Percentiles rank a stretch among this genome's conserved stretches.
These are phyloP conservation scores for Crypturellus undulatus DNA, from an alignment of 2,113 vertebrate species.

Conservation along the genomic window DNA sequence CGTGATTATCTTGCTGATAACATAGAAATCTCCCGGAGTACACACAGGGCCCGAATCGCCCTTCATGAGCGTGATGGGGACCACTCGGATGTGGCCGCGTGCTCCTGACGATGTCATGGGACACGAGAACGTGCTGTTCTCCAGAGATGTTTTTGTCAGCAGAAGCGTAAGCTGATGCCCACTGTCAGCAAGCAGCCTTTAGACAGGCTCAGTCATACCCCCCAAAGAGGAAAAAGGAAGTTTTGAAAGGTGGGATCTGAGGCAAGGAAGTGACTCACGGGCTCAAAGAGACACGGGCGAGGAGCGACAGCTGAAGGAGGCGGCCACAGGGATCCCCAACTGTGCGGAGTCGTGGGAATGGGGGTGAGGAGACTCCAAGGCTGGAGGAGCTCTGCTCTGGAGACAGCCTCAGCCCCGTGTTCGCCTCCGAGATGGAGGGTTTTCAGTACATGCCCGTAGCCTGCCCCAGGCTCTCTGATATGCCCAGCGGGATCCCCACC, in stretches of 20 bases:
- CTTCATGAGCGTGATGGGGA: fast-evolving
- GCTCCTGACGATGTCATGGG: neutral
- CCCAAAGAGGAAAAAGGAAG: constrained; percentile 58
- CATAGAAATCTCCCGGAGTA: neutral
- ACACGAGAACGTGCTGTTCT: neutral
- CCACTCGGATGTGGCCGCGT: fast-evolving
- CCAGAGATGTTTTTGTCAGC: neutral
- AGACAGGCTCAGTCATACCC: neutral
- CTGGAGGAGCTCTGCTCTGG: neutral
- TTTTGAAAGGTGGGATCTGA: constrained; percentile 71
- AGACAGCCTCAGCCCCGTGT: neutral
- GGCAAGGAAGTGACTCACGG: constrained; percentile 59
- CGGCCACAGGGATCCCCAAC: constrained; percentile 27
- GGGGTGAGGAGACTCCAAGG: constrained; percentile 24
- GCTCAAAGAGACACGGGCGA: constrained; percentile 57
- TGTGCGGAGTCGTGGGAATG: constrained; percentile 59
- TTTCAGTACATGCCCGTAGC: neutral
- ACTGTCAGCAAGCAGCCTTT: neutral
- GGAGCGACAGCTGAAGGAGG: neutral
- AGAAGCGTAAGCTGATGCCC: neutral
- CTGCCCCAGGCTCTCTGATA: fast-evolving
- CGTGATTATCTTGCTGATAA: neutral
- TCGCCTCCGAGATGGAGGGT: neutral
- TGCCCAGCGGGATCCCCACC: neutral
- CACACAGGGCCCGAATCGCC: neutral